Evolutionary conservation across 2,113 vertebrate species (phyloP).

Genomic region (Microtus richardsoni): DNA sequence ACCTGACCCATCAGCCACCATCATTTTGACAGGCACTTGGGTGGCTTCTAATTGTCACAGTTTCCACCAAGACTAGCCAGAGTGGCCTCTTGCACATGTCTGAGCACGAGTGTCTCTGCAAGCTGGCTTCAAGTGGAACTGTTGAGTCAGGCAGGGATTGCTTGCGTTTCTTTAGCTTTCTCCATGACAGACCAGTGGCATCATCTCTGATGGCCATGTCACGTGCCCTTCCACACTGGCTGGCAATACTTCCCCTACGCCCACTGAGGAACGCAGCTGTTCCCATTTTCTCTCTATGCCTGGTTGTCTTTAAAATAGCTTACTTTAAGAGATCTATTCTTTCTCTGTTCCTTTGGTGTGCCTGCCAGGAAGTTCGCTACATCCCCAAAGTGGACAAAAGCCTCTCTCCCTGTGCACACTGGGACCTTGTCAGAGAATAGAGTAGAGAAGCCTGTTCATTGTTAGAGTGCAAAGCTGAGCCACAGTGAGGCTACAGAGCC

Average conservation of each 20-base stretch:
- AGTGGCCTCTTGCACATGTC: not conserved
- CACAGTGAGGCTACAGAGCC: not conserved
- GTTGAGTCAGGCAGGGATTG: not conserved
- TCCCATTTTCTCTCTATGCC: not conserved
- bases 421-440: not conserved
- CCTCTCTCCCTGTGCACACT: not conserved
- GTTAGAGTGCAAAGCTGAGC: not conserved
- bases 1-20: rapidly evolving
- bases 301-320: not conserved
- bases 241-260: not conserved
- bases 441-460: not conserved
- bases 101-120: not conserved
- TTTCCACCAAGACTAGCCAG: not conserved
- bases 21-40: not conserved
- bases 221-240: not conserved
- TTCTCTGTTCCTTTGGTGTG: not conserved
- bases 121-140: not conserved
- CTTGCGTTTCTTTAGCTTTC: not conserved
- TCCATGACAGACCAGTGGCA: not conserved
- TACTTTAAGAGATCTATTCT: not conserved
- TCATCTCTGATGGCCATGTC: not conserved
- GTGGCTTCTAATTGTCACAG: not conserved
- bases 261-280: not conserved
- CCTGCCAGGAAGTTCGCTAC: not conserved
- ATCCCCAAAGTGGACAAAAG: not conserved